phyloP scores from a whole-genome alignment of 2,888 invertebrate species.

The Microchrysa polita region DNA sequence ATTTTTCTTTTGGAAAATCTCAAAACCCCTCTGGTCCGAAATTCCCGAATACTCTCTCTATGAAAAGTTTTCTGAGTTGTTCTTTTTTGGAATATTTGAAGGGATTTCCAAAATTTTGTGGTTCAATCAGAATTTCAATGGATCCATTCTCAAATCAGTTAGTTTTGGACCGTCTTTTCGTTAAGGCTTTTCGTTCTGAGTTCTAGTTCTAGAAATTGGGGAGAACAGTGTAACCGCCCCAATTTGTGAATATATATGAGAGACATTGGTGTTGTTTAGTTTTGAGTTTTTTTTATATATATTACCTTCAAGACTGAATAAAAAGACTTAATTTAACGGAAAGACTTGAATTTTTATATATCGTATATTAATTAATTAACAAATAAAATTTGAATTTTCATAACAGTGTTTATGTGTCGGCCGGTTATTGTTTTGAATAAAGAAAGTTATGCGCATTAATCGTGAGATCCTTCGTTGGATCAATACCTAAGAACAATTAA shows the following conservation, averaged over 20 bases:
- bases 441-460: background rate
- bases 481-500: background rate
- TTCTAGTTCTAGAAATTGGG: background rate
- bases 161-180: conserved; percentile 54
- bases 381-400: background rate
- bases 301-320: background rate
- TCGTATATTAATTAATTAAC: background rate
- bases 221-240: background rate
- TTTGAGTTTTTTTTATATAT: conserved; percentile 6
- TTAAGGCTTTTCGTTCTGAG: conserved; percentile 48
- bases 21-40: conserved; percentile 39
- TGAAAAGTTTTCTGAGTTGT: too few species aligned
- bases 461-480: too few species aligned
- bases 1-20: background rate
- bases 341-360: background rate
- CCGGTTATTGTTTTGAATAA: background rate
- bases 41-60: conserved; percentile 32
- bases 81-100: conserved; percentile 36
- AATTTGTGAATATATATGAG: background rate
- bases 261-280: conserved; percentile 34
- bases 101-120: conserved; percentile 19
- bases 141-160: conserved; percentile 59
- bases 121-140: conserved; percentile 53
- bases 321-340: background rate
- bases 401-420: background rate